Conservation (phyloP, 2,888 invertebrate genomes). For the Drosophila dives region DNA sequence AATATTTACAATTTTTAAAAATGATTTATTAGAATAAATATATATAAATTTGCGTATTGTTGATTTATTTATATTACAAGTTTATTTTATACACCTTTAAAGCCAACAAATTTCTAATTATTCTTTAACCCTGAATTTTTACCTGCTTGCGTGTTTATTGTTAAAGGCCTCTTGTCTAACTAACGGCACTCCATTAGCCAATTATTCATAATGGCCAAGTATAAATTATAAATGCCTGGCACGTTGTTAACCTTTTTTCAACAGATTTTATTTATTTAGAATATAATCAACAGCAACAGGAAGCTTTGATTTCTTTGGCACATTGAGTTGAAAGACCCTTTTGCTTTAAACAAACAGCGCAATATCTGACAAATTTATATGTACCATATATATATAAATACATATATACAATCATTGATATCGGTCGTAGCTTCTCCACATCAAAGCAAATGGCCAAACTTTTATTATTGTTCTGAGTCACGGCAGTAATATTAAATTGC, state of each 20-base stretch:
- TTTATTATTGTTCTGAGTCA: slow-evolving; percentile 18
- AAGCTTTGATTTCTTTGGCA: slow-evolving; percentile 68
- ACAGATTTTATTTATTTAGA: slow-evolving; percentile 1
- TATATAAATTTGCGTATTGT: background rate
- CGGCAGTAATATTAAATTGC: slow-evolving; percentile 7
- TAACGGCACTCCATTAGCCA: slow-evolving; percentile 52
- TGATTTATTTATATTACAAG: background rate
- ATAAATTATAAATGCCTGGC: slow-evolving; percentile 53
- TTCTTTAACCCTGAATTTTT: slow-evolving; percentile 53
- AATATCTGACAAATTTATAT: background rate
- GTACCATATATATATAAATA: background rate
- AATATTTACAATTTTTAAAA: background rate
- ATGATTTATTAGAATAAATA: background rate
- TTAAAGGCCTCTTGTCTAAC: slow-evolving; percentile 7
- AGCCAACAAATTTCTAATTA: slow-evolving; percentile 27
- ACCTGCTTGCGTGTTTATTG: slow-evolving; percentile 48
- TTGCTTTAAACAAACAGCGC: background rate
- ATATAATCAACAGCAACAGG: slow-evolving; percentile 50
- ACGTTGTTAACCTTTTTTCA: slow-evolving; percentile 37
- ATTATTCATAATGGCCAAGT: slow-evolving; percentile 46
- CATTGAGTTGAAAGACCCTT: slow-evolving; percentile 49
- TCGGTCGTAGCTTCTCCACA: slow-evolving; percentile 1
- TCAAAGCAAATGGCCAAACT: slow-evolving; percentile 19
- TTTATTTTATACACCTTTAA: background rate
- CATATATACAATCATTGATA: background rate